Conservation (phyloP, 2,113 vertebrate species). For the Rhynchopsitta pachyrhyncha region DNA sequence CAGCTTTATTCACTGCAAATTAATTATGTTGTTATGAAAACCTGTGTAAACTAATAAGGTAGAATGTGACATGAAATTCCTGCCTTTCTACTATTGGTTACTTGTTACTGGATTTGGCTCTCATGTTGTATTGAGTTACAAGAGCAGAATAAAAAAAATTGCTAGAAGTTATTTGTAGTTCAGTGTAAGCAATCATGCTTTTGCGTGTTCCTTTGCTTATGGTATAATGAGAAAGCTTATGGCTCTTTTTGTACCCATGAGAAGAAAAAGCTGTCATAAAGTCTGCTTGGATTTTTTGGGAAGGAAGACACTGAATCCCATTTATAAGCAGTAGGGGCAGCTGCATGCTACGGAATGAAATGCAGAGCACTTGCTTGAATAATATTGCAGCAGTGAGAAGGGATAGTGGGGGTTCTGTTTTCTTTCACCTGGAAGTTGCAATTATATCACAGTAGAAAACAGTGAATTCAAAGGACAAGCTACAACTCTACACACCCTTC, state of each 20-base stretch:
- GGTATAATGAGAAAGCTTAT: background rate
- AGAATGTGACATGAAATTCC: background rate
- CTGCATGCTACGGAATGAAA: background rate
- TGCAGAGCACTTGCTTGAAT: background rate
- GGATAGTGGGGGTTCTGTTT: background rate
- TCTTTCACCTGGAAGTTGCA: background rate
- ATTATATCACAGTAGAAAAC: background rate
- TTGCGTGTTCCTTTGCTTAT: background rate
- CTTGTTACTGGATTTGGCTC: background rate
- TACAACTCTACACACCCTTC: background rate
- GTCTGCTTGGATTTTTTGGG: background rate
- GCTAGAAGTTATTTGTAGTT: background rate
- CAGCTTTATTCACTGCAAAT: background rate
- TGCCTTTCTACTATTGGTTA: background rate
- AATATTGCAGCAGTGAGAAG: background rate
- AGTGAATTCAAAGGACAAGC: background rate
- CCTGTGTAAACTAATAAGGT: constrained; percentile 26
- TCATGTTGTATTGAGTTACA: background rate
- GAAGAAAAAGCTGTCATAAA: background rate
- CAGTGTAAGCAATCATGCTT: background rate
- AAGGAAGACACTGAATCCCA: background rate
- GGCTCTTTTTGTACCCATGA: background rate
- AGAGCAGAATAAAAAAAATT: background rate
- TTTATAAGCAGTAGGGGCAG: background rate
- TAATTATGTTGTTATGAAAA: constrained; percentile 36